Evolutionary conservation across 1,140 invertebrate genomes (phyloP).

Genomic region (Aricia agestis): DNA sequence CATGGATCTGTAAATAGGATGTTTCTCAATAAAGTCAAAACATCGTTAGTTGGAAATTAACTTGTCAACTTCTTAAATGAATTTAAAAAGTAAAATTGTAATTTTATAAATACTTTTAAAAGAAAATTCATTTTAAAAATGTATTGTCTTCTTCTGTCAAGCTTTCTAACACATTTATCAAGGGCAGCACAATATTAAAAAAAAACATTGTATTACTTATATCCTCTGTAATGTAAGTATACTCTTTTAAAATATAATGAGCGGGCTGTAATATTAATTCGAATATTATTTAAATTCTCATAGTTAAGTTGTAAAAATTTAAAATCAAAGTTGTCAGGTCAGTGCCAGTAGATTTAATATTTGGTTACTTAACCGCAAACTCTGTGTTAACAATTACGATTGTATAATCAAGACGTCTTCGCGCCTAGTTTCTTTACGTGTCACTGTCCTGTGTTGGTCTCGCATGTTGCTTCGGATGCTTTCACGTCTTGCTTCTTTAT

Average conservation of each 20-base stretch:
- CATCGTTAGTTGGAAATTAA: constrained; percentile 4
- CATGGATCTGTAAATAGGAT: constrained; percentile 79
- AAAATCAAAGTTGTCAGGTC: not conserved
- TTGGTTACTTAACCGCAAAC: not conserved
- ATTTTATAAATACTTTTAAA: no score
- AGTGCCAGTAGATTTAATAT: not conserved
- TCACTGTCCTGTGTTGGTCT: not conserved
- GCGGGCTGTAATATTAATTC: no score
- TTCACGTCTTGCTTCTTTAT: not conserved
- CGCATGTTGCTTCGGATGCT: not conserved
- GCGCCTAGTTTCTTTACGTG: not conserved
- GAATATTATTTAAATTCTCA: not conserved
- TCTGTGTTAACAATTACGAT: not conserved
- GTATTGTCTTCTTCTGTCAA: no score
- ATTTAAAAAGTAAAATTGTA: no score
- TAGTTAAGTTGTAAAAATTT: no score
- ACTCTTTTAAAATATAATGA: no score
- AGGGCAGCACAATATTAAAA: no score
- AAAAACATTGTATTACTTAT: no score
- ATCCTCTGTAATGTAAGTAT: no score
- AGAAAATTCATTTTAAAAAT: no score
- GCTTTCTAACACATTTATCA: no score
- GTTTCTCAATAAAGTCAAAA: not conserved
- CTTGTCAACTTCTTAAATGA: not conserved
- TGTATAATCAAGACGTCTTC: not conserved